Conservation (phyloP, 2,797 vertebrate species). For the Moxostoma hubbsi region DNA sequence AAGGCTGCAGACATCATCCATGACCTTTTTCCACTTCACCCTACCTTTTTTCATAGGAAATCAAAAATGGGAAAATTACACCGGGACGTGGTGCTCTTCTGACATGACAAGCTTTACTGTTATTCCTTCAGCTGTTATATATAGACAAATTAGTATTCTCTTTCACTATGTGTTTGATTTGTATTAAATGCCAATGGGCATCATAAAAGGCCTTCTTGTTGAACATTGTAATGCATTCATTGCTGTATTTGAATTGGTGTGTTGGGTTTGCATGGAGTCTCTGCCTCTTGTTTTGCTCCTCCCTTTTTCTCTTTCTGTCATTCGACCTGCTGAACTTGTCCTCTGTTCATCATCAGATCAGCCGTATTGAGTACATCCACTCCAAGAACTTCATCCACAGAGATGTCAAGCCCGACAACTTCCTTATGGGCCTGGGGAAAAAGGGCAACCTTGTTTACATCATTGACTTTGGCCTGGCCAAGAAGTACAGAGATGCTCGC, state of each 20-base stretch:
- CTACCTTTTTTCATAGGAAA: slow-evolving; percentile 18
- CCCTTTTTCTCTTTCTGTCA: not conserved
- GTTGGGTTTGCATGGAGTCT: not conserved
- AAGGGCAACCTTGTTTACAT: slow-evolving; percentile 90
- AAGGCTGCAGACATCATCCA: slow-evolving; percentile 52
- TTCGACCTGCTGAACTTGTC: slow-evolving; percentile 8
- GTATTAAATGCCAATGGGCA: not conserved
- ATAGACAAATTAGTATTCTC: not conserved
- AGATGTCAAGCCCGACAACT: slow-evolving; percentile 89
- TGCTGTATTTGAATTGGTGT: slow-evolving; percentile 31
- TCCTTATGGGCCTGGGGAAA: slow-evolving; percentile 88
- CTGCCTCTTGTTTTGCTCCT: too few relatives aligned
- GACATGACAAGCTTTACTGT: slow-evolving; percentile 10
- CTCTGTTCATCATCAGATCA: slow-evolving; percentile 74
- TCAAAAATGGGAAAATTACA: not conserved
- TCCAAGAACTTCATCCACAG: slow-evolving; percentile 91
- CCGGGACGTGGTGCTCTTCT: slow-evolving; percentile 10
- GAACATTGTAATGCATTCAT: not conserved
- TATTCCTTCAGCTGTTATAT: slow-evolving; percentile 27
- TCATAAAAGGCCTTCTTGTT: slow-evolving; percentile 32
- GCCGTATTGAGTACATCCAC: slow-evolving; percentile 89
- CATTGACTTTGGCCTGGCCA: slow-evolving; percentile 88
- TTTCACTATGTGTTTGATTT: slow-evolving; percentile 12
- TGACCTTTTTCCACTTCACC: slow-evolving; percentile 10
- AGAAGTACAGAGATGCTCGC: slow-evolving; percentile 86